These are phyloP conservation scores for Heliothis subflexa DNA, from an alignment of 1,140 invertebrate genomes.

Conservation along the genomic window DNA sequence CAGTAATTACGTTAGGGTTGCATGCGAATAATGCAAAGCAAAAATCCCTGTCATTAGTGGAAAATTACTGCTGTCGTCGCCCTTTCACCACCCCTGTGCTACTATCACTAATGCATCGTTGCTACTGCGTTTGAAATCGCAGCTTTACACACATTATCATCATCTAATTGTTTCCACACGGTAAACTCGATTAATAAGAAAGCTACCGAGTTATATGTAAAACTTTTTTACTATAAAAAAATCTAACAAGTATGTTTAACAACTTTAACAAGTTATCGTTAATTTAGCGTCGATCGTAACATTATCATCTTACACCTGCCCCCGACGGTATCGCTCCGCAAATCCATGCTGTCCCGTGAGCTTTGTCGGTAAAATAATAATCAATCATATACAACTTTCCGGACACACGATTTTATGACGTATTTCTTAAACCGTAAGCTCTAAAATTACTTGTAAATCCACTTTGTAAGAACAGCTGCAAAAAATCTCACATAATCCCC, in stretches of 20 bases:
- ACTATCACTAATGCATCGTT: constrained; percentile 32
- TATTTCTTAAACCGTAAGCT: constrained; percentile 1
- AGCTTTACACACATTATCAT: constrained; percentile 32
- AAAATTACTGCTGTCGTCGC: constrained; percentile 38
- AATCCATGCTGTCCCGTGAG: constrained; percentile 38
- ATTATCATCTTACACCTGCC: constrained; percentile 48
- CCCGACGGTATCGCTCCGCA: constrained; percentile 35
- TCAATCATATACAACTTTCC: constrained; percentile 16
- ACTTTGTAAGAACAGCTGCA: constrained; percentile 33
- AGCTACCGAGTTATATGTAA: background rate
- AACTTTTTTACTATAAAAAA: background rate
- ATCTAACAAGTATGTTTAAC: constrained; percentile 22
- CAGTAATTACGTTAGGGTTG: constrained; percentile 22
- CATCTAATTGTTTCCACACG: constrained; percentile 29
- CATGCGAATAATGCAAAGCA: constrained; percentile 25
- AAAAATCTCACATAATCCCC: constrained; percentile 32
- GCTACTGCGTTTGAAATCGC: constrained; percentile 19
- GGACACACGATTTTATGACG: constrained; percentile 5
- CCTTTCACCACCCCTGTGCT: constrained; percentile 32
- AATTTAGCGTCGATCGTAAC: constrained; percentile 38
- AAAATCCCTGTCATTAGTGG: constrained; percentile 40
- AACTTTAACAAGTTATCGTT: constrained; percentile 32
- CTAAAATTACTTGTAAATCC: background rate
- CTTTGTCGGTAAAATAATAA: constrained; percentile 49
- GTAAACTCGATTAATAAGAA: constrained; percentile 34